These are phyloP conservation scores for Cheilosia vulpina DNA, from an alignment of 2,888 invertebrate genomes.

Conservation along the genomic window DNA sequence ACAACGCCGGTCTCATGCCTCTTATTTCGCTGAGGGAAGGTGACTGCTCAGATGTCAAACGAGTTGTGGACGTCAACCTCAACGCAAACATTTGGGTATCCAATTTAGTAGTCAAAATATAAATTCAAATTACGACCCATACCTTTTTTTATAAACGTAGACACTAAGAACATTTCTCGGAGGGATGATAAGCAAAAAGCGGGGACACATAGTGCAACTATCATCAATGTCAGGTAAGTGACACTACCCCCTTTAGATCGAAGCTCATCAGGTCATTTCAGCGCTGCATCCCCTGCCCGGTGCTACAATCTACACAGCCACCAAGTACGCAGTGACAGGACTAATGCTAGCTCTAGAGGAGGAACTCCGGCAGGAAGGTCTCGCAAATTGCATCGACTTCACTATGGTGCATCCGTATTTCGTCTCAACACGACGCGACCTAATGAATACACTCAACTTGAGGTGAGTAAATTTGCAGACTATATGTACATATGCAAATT, in stretches of 20 bases:
- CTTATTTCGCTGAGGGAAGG: slow-evolving; percentile 77
- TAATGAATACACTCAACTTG: slow-evolving; percentile 73
- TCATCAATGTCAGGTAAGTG: slow-evolving; percentile 77
- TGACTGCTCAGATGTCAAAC: slow-evolving; percentile 76
- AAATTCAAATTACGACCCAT: neutral
- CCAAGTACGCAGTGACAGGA: slow-evolving; percentile 80
- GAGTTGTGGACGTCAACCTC: slow-evolving; percentile 79
- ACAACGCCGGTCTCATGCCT: slow-evolving; percentile 81
- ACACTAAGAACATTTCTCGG: slow-evolving; percentile 78
- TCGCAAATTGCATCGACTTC: slow-evolving; percentile 56
- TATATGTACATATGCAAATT: no score
- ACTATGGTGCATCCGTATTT: slow-evolving; percentile 79
- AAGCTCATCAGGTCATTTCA: neutral
- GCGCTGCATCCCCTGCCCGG: slow-evolving; percentile 65
- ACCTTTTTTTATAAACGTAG: slow-evolving; percentile 63
- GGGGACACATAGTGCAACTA: slow-evolving; percentile 79
- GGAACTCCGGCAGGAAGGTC: slow-evolving; percentile 77
- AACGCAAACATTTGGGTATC: slow-evolving; percentile 79
- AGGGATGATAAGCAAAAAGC: slow-evolving; percentile 77
- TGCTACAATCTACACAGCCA: slow-evolving; percentile 77
- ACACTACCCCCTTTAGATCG: no score
- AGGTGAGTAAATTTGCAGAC: slow-evolving; percentile 42
- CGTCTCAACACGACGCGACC: slow-evolving; percentile 77
- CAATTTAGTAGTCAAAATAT: slow-evolving; percentile 20
- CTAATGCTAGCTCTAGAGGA: slow-evolving; percentile 77